phyloP scores from a whole-genome alignment of 2,113 vertebrate species.

The Corythaixoides concolor region DNA sequence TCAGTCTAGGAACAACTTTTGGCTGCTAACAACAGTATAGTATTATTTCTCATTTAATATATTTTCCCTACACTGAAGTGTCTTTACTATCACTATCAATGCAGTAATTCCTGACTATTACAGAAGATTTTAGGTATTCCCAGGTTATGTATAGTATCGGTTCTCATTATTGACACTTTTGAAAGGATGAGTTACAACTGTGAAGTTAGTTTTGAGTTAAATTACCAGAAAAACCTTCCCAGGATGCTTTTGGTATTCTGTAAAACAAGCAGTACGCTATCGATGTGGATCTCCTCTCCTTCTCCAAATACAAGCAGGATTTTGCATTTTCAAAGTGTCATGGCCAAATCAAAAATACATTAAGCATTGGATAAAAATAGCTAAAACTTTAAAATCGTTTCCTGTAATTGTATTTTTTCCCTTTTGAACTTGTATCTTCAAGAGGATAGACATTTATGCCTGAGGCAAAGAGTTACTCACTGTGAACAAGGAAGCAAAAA shows the following conservation, averaged over 20 bases:
- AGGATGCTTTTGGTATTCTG: fast-evolving
- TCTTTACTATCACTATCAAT: neutral
- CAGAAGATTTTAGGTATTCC: neutral
- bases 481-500: slow-evolving; percentile 97
- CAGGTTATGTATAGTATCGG: neutral
- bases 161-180: neutral
- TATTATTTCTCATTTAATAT: neutral
- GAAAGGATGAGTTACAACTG: neutral
- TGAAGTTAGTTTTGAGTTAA: neutral
- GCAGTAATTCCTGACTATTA: neutral
- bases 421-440: slow-evolving; percentile 46
- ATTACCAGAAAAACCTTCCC: neutral
- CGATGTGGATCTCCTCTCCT: neutral
- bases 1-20: neutral
- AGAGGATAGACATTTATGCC: slow-evolving; percentile 25
- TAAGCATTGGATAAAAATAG: slow-evolving; percentile 30
- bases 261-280: neutral
- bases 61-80: neutral
- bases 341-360: slow-evolving; percentile 10
- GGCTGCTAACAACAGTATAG: neutral
- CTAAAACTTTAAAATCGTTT: slow-evolving; percentile 30
- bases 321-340: neutral
- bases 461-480: slow-evolving; percentile 79
- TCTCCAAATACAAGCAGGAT: neutral
- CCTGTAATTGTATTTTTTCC: slow-evolving; percentile 35